phyloP scores from a whole-genome alignment of 2,797 vertebrate genomes.

The Schizothorax lantsangensis region DNA sequence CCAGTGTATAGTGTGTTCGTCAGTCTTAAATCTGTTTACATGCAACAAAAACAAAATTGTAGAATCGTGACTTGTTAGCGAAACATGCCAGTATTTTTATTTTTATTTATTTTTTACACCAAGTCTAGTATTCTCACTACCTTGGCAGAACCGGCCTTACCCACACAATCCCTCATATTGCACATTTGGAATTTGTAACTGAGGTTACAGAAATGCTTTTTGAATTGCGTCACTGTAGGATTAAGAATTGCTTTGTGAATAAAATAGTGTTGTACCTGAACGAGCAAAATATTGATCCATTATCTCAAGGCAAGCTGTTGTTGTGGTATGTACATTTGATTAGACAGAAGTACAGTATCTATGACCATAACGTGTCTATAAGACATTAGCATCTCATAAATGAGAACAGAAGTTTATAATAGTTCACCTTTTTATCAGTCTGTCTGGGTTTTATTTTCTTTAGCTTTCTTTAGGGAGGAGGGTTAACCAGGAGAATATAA shows the following conservation, averaged over 20 bases:
- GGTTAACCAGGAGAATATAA: slow-evolving; percentile 14
- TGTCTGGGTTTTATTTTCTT: background rate
- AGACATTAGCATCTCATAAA: slow-evolving; percentile 75
- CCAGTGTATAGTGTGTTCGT: background rate
- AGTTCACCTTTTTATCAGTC: background rate
- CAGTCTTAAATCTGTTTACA: background rate
- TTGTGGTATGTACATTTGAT: slow-evolving; percentile 1
- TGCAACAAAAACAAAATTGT: background rate
- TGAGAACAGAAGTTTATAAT: background rate
- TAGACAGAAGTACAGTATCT: background rate
- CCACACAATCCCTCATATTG: background rate
- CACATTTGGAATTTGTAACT: background rate
- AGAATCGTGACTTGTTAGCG: background rate
- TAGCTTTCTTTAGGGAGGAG: background rate
- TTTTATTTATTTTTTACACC: background rate
- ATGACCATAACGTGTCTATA: slow-evolving; percentile 17
- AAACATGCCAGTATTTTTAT: background rate
- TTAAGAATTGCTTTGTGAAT: slow-evolving; percentile 7
- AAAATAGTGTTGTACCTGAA: slow-evolving; percentile 6
- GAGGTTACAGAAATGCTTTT: slow-evolving; percentile 14
- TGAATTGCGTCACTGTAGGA: slow-evolving; percentile 6
- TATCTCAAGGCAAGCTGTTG: background rate
- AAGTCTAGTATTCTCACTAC: background rate
- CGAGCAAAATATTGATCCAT: background rate
- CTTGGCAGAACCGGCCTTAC: background rate